Base-by-base conservation (phyloP, 2,113 vertebrate species). In the Cisticola juncidis region DNA sequence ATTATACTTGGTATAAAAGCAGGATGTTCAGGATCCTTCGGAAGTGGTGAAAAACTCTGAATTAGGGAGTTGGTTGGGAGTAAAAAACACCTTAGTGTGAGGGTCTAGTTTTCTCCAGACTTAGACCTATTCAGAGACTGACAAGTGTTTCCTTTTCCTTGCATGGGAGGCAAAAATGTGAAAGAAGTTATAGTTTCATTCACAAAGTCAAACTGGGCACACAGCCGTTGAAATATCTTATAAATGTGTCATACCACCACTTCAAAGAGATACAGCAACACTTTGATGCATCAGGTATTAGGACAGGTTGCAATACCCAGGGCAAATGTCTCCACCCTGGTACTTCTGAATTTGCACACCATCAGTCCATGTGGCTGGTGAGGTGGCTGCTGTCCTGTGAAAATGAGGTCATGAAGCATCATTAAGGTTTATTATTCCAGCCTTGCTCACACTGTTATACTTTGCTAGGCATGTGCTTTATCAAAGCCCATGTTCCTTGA, bases 351-450 rank as follows among this genome's bases (percentile, higher is more conserved):
- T 76, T 79, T 84, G 5, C 14, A 12, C 51, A 19, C 3, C 48
- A 11, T 0, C 0, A 36, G 12, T 44, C 51, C 18, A n/a, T 21
- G 60, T 53, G 36, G 12, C 19, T 51, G 68, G 20, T 40, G n/a
- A 79, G 31, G 57, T 71, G 61, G 31, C 13, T 2, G 2, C 38
- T 88, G 81, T 42, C 24, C 40, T 2, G 2, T 42, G 38, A 45
- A 71, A 81, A 68, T n/a, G 3, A 31, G 25, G 22, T 35, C 22
- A n/a, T 71, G 79, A 68, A 60, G 9, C 11, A 33, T n/a, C 15
- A 71, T 48, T 44, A 60, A 76, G 9, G 16, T 72, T 77, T 90
- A 45, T 78, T 84, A 23, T 65, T 90, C 44, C 22, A 54, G 8
- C 21, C 6, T 9, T 5, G 2, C 21, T 91, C 20, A 60, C 40